Conservation (phyloP, 2,888 invertebrate genomes). For the Melanostoma mellinum region DNA sequence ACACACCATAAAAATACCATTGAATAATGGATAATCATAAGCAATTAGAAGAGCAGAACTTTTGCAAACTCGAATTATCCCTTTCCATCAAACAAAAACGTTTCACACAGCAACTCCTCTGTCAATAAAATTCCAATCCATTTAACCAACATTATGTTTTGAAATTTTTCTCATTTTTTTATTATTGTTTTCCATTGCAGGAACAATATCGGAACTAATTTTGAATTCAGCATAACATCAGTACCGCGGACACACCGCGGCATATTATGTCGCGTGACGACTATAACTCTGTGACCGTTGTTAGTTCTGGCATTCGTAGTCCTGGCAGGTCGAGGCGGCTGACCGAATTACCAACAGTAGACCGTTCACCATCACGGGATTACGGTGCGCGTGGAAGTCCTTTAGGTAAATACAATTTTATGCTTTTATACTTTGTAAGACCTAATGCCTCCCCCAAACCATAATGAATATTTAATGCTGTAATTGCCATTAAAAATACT, state of each 20-base stretch:
- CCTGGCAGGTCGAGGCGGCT: constrained; percentile 86
- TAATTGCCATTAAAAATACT: constrained; percentile 69
- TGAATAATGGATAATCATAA: too few relatives aligned
- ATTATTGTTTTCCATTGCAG: constrained; percentile 35
- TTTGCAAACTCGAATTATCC: too few relatives aligned
- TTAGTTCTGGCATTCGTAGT: constrained; percentile 86
- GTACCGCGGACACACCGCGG: constrained; percentile 82
- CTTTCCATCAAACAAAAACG: too few relatives aligned
- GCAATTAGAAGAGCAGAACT: too few relatives aligned
- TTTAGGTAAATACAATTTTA: constrained; percentile 81
- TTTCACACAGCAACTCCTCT: too few relatives aligned
- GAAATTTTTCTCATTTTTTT: not conserved
- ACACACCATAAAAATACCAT: too few relatives aligned
- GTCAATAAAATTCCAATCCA: too few relatives aligned
- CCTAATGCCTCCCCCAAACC: constrained; percentile 46
- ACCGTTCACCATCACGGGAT: constrained; percentile 93
- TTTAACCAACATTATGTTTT: not conserved
- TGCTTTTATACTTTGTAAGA: constrained; percentile 37
- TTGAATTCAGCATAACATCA: constrained; percentile 67
- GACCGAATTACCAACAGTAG: constrained; percentile 91
- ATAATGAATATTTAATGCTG: constrained; percentile 65
- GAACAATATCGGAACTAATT: constrained; percentile 41
- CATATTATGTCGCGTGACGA: constrained; percentile 83
- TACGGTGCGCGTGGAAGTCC: constrained; percentile 86
- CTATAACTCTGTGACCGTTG: constrained; percentile 84